These are phyloP conservation scores for Hirudinaria manillensis DNA, from an alignment of 2,888 invertebrate genomes.

Conservation along the genomic window DNA sequence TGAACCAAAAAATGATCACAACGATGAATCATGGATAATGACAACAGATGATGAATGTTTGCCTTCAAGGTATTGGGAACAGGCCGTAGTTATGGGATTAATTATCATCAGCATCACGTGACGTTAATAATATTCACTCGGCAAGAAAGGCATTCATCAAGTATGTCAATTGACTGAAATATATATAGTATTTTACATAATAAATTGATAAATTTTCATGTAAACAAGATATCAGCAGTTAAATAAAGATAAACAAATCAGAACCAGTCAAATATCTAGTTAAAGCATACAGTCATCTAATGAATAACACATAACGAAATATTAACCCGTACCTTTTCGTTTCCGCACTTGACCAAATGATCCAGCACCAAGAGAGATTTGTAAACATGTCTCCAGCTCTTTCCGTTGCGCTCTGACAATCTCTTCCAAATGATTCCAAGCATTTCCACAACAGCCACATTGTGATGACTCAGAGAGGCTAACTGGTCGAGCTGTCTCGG, in stretches of 20 bases:
- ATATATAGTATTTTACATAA: too few species aligned
- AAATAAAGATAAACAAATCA: neutral
- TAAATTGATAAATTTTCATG: too few species aligned
- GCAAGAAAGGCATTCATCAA: neutral
- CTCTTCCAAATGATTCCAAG: constrained; percentile 30
- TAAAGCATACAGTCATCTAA: neutral
- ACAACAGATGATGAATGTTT: too few species aligned
- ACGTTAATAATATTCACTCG: neutral
- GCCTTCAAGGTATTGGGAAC: too few species aligned
- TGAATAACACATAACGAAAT: neutral
- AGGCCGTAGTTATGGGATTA: too few species aligned
- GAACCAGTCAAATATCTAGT: neutral
- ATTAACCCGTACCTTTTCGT: constrained; percentile 10
- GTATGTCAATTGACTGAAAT: neutral
- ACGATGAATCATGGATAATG: too few species aligned
- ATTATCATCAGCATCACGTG: too few species aligned
- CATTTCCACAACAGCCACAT: constrained; percentile 25
- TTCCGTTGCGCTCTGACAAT: constrained; percentile 7
- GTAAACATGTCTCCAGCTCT: constrained; percentile 14
- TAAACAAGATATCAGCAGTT: too few species aligned
- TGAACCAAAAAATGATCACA: neutral
- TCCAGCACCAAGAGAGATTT: constrained; percentile 26
- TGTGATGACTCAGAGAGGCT: constrained; percentile 9
- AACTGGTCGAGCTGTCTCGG: constrained; percentile 21
- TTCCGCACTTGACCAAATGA: constrained; percentile 23